Conservation (phyloP, 2,888 invertebrate genomes). For the Tenthredo distinguenda region DNA sequence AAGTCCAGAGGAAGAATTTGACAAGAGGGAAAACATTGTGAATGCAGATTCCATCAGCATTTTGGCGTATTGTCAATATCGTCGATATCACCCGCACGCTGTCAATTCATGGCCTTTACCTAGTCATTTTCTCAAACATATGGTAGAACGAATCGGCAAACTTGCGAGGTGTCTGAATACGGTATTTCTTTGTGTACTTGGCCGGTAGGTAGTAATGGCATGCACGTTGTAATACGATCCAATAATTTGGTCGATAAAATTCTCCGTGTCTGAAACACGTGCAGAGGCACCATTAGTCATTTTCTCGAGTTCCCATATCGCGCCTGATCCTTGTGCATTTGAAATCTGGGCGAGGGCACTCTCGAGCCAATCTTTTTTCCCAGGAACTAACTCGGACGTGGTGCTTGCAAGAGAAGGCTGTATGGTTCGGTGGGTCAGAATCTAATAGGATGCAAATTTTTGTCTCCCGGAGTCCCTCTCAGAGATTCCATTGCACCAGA, state of each 20-base stretch:
- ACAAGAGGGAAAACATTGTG: not conserved
- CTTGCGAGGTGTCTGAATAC: not conserved
- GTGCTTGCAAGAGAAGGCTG: not conserved
- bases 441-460: conserved; percentile 46
- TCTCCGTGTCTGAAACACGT: not conserved
- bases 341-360: not conserved
- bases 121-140: not conserved
- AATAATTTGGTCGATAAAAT: conserved; percentile 11
- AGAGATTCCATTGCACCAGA: not conserved
- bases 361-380: not conserved
- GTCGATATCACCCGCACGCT: not conserved
- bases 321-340: not conserved
- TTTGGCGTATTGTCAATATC: not conserved
- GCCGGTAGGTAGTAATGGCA: not conserved
- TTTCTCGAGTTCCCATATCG: not conserved
- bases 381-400: conserved; percentile 28
- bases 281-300: conserved; percentile 22
- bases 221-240: not conserved
- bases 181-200: not conserved
- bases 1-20: not conserved
- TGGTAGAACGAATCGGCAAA: not conserved
- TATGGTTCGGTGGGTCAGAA: conserved; percentile 10
- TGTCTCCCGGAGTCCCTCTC: conserved; percentile 2
- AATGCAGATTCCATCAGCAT: not conserved
- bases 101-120: not conserved